Evolutionary conservation across 1,140 invertebrate species (phyloP).

Genomic region (Pygmarrhopalites habei): DNA sequence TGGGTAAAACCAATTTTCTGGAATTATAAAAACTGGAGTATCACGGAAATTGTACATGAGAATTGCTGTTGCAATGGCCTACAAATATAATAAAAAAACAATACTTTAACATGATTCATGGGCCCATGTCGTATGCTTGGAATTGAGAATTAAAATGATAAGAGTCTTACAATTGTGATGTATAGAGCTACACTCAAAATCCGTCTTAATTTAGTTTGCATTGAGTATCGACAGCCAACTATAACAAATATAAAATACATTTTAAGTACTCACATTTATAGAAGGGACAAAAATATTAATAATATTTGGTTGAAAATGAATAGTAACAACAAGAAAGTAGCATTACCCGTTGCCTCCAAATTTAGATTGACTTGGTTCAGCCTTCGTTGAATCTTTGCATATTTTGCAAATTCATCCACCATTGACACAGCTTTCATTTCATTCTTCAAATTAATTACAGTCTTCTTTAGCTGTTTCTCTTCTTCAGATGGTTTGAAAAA

Average conservation of each 20-base stretch:
- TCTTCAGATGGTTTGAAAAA: slow-evolving; percentile 37
- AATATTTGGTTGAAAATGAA: too few species aligned
- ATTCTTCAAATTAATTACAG: slow-evolving; percentile 45
- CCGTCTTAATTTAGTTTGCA: neutral
- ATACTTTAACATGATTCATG: neutral
- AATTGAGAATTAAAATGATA: slow-evolving; percentile 5
- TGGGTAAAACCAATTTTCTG: slow-evolving; percentile 30
- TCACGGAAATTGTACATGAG: slow-evolving; percentile 15
- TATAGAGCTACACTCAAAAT: neutral
- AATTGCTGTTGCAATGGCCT: neutral
- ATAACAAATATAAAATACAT: too few species aligned
- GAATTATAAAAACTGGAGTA: slow-evolving; percentile 31
- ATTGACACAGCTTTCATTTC: slow-evolving; percentile 49
- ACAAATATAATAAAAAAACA: neutral
- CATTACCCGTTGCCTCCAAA: slow-evolving; percentile 45
- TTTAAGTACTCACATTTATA: too few species aligned
- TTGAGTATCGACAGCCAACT: neutral
- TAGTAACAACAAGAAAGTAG: too few species aligned
- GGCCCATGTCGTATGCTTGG: neutral
- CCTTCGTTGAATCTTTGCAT: slow-evolving; percentile 51
- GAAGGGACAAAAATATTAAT: too few species aligned
- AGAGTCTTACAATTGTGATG: neutral
- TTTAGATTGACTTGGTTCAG: slow-evolving; percentile 47
- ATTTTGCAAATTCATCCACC: slow-evolving; percentile 55
- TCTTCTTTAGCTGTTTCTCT: slow-evolving; percentile 40